These are phyloP conservation scores for Babyrousa celebensis DNA, from an alignment of 2,797 vertebrate genomes.

Conservation along the genomic window DNA sequence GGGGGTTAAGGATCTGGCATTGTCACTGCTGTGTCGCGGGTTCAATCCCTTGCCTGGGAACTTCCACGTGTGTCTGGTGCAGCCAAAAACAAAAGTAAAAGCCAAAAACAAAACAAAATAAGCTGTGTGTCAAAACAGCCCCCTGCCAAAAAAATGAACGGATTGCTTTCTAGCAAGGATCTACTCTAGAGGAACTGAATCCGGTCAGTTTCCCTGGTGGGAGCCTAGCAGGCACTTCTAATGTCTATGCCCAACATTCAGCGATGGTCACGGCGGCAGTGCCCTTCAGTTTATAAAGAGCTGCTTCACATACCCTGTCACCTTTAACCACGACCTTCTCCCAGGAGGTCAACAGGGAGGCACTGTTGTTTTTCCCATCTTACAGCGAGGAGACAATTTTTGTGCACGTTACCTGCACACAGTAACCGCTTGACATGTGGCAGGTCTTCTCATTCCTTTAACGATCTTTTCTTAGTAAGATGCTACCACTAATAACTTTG, in stretches of 20 bases:
- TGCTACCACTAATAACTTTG: background rate
- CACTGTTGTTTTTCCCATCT: too few relatives aligned
- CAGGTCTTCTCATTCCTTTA: background rate
- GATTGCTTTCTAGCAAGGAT: background rate
- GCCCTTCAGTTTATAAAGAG: background rate
- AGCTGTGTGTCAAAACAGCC: too few relatives aligned
- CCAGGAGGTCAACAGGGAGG: background rate
- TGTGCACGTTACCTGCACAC: background rate
- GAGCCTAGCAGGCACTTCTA: background rate
- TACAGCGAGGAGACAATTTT: background rate
- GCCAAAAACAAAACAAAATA: too few relatives aligned
- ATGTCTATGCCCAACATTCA: background rate
- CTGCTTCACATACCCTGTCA: background rate
- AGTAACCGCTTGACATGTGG: fast-evolving
- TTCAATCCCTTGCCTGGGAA: too few relatives aligned
- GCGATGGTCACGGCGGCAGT: background rate
- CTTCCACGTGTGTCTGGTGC: too few relatives aligned
- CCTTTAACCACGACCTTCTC: background rate
- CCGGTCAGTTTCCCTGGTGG: background rate
- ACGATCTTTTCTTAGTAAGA: background rate
- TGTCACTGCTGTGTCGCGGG: too few relatives aligned
- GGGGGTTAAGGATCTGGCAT: too few relatives aligned
- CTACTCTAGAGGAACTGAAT: background rate
- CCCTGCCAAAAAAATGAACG: background rate
- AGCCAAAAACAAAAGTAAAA: too few relatives aligned